Conservation (phyloP, 1,140 invertebrate species). For the Eciton burchellii region DNA sequence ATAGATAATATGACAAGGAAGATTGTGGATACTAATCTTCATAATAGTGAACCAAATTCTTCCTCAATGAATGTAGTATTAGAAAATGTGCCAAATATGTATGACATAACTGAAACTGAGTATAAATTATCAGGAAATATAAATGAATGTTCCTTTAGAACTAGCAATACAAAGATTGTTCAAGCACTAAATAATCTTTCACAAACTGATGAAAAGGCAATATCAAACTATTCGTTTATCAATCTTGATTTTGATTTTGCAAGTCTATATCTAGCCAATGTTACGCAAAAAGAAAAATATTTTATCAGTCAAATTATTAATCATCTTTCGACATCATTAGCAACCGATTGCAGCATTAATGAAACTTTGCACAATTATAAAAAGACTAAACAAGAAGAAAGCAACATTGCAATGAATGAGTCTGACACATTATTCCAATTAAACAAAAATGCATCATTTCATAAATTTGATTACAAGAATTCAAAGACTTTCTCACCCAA, state of each 20-base stretch:
- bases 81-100: background rate
- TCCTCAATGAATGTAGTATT: constrained; percentile 28
- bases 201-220: background rate
- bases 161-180: background rate
- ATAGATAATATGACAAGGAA: background rate
- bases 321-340: constrained; percentile 73
- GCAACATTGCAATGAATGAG: constrained; percentile 8
- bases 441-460: background rate
- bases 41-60: background rate
- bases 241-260: constrained; percentile 56
- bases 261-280: constrained; percentile 52
- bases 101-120: constrained; percentile 2
- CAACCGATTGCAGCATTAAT: constrained; percentile 52
- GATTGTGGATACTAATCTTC: background rate
- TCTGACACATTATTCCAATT: background rate
- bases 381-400: constrained; percentile 32
- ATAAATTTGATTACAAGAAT: constrained; percentile 8
- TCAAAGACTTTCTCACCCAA: constrained; percentile 22
- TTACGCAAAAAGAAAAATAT: constrained; percentile 66
- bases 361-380: constrained; percentile 30
- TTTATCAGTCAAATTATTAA: constrained; percentile 76
- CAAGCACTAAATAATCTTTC: constrained; percentile 14
- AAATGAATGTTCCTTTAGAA: background rate
- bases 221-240: background rate
- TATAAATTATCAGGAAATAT: background rate